These are phyloP conservation scores for Capra hircus DNA, from an alignment of 2,113 vertebrate genomes.

Conservation along the genomic window DNA sequence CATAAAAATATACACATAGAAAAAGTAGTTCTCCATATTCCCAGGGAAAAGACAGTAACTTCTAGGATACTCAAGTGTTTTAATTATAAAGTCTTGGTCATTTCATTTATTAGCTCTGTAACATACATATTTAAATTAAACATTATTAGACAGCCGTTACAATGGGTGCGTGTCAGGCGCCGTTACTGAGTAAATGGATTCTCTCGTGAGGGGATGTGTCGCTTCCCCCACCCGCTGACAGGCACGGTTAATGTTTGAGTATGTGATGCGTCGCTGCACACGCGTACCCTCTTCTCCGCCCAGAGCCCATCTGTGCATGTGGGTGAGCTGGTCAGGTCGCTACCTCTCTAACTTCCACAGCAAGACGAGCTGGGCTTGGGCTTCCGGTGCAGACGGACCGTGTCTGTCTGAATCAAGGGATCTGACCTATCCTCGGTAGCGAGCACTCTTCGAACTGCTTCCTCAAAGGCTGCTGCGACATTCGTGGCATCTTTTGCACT, in stretches of 20 bases:
- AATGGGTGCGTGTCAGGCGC: slow-evolving; percentile 65
- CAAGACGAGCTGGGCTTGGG: slow-evolving; percentile 88
- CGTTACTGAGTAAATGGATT: slow-evolving; percentile 59
- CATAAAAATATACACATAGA: slow-evolving; percentile 83
- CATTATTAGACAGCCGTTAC: slow-evolving; percentile 59
- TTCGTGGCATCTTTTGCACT: slow-evolving; percentile 97
- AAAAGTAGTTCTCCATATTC: slow-evolving; percentile 79
- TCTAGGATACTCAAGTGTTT: slow-evolving; percentile 82
- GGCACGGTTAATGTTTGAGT: slow-evolving; percentile 62
- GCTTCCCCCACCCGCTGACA: slow-evolving; percentile 63
- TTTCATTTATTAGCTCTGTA: slow-evolving; percentile 74
- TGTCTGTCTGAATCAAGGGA: slow-evolving; percentile 94
- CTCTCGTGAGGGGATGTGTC: slow-evolving; percentile 44
- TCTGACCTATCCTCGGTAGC: slow-evolving; percentile 91
- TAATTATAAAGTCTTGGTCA: slow-evolving; percentile 70
- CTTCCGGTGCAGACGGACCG: slow-evolving; percentile 92
- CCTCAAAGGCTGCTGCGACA: slow-evolving; percentile 93
- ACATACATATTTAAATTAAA: slow-evolving; percentile 75
- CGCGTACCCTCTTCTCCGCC: background rate
- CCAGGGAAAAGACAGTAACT: slow-evolving; percentile 73
- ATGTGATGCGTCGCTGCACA: slow-evolving; percentile 44
- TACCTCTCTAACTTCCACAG: slow-evolving; percentile 81
- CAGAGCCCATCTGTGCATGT: background rate
- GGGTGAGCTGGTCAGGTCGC: slow-evolving; percentile 63
- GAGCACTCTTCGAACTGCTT: slow-evolving; percentile 92